Evolutionary conservation across 2,888 invertebrate genomes (phyloP).

Genomic region (Stenodera caucasica): DNA sequence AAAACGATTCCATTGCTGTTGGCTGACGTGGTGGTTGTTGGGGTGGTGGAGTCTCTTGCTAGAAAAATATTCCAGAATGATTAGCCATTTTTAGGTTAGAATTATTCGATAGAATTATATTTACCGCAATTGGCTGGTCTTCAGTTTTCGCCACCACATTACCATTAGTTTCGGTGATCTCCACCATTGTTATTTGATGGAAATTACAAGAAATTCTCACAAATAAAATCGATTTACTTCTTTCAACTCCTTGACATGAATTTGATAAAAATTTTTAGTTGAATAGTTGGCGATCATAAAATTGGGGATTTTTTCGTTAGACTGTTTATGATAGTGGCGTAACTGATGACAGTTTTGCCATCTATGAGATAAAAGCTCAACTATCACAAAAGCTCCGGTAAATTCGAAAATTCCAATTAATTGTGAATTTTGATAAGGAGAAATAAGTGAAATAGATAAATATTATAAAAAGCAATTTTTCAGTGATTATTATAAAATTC

Average conservation of each 20-base stretch:
- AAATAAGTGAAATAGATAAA: too few relatives aligned
- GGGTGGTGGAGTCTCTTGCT: conserved; percentile 18
- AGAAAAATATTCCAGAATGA: conserved; percentile 4
- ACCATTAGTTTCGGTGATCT: conserved; percentile 8
- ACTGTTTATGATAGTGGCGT: background rate
- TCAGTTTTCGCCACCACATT: conserved; percentile 18
- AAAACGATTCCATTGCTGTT: conserved; percentile 74
- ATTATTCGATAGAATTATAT: conserved; percentile 7
- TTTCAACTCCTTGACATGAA: conserved; percentile 19
- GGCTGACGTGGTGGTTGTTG: conserved; percentile 57
- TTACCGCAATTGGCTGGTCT: conserved; percentile 12
- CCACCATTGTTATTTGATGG: conserved; percentile 15
- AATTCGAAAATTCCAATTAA: too few relatives aligned
- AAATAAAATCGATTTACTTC: background rate
- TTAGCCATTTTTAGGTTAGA: conserved; percentile 1
- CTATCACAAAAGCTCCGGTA: too few relatives aligned
- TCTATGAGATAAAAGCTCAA: background rate
- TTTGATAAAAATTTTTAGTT: background rate
- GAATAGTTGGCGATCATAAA: conserved; percentile 12
- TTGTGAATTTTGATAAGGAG: too few relatives aligned
- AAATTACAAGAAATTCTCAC: conserved; percentile 10
- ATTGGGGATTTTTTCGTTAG: conserved; percentile 1
- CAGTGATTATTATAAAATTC: too few relatives aligned
- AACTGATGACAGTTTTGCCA: background rate
- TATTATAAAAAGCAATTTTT: too few relatives aligned